Percentiles rank a stretch among this genome's conserved stretches.
phyloP scores from a whole-genome alignment of 2,797 vertebrate genomes.

The Sorex maritimensis region DNA sequence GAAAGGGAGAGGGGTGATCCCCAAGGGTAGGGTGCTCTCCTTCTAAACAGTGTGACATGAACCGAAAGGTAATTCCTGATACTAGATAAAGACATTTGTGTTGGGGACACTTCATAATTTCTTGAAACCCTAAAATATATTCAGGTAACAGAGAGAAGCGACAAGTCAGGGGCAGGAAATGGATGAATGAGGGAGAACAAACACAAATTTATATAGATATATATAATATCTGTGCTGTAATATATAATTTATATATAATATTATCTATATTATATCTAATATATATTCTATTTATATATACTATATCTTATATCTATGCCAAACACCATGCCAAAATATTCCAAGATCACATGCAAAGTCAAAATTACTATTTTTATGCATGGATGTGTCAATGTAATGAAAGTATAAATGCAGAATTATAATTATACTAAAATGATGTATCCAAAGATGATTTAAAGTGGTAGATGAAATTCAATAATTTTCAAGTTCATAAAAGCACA shows the following conservation, averaged over 20 bases:
- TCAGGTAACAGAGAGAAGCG: not conserved
- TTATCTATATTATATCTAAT: too few species aligned
- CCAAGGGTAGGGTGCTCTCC: too few species aligned
- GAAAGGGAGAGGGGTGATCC: not conserved
- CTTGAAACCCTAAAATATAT: not conserved
- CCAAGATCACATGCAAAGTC: not conserved
- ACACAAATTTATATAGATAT: too few species aligned
- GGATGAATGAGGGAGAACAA: not conserved
- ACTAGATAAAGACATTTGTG: not conserved
- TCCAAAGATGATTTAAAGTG: not conserved
- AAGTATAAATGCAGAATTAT: not conserved
- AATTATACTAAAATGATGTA: not conserved
- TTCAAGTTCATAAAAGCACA: not conserved
- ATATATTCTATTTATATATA: too few species aligned
- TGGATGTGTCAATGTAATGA: accelerated
- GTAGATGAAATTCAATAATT: not conserved
- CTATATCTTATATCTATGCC: too few species aligned
- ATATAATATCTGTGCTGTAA: too few species aligned
- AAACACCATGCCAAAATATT: not conserved
- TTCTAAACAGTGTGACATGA: not conserved
- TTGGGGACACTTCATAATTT: not conserved
- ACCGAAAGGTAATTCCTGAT: not conserved
- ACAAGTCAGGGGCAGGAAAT: not conserved
- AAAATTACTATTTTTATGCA: not conserved
- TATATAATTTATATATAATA: too few species aligned